phyloP scores from a whole-genome alignment of 2,113 vertebrate species.

The Kryptolebias marmoratus region DNA sequence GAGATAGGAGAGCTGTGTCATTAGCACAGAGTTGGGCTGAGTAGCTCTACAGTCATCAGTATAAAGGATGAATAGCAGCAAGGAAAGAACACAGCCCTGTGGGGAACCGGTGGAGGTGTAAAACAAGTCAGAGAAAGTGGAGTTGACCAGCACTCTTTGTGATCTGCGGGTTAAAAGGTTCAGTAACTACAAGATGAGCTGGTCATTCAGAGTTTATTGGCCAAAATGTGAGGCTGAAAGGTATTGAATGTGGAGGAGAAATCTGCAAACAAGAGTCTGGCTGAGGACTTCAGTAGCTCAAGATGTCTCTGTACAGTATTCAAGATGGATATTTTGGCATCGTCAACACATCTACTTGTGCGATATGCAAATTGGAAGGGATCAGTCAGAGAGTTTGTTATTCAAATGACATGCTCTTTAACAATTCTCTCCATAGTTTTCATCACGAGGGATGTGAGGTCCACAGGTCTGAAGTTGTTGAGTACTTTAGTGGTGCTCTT shows the following conservation, averaged over 20 bases:
- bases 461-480: background rate
- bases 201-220: background rate
- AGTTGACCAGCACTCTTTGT: background rate
- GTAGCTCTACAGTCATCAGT: background rate
- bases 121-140: background rate
- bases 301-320: background rate
- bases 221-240: background rate
- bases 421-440: background rate
- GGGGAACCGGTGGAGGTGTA: background rate
- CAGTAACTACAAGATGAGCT: background rate
- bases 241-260: background rate
- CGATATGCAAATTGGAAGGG: background rate
- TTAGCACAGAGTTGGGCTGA: background rate
- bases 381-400: background rate
- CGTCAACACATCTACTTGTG: background rate
- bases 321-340: background rate
- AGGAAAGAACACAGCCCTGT: background rate
- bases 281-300: background rate
- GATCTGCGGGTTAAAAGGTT: background rate
- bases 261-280: background rate
- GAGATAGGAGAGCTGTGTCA: background rate
- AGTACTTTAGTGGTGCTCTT: too few relatives aligned
- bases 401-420: background rate
- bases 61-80: background rate
- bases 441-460: background rate